Percentiles rank a stretch among this genome's conserved stretches.
phyloP scores from a whole-genome alignment of 2,797 vertebrate species.

The Notoglanidium macrostoma region DNA sequence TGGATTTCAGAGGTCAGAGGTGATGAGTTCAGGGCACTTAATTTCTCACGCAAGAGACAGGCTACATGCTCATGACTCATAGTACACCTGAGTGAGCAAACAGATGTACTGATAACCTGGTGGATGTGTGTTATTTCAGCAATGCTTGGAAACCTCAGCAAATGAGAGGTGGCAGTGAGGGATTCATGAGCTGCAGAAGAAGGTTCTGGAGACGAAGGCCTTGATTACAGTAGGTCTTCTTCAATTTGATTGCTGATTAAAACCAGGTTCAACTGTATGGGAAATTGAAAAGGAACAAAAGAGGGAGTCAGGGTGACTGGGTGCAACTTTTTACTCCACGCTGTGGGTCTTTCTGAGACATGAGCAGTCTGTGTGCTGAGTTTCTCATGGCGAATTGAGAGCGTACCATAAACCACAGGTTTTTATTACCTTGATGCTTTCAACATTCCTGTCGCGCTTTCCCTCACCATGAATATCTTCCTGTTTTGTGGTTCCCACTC shows the following conservation, averaged over 20 bases:
- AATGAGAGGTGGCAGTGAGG: conserved; percentile 43
- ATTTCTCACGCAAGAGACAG: conserved; percentile 26
- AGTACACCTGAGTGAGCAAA: background rate
- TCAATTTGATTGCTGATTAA: conserved; percentile 69
- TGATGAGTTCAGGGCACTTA: conserved; percentile 52
- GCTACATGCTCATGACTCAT: conserved; percentile 52
- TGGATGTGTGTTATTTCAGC: conserved; percentile 27
- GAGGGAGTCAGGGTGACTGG: conserved; percentile 15
- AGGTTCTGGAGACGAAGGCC: conserved; percentile 54
- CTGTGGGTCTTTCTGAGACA: conserved; percentile 6
- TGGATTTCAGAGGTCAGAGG: conserved; percentile 66
- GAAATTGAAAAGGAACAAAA: conserved; percentile 46
- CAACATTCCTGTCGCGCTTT: conserved; percentile 1
- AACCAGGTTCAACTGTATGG: conserved; percentile 68
- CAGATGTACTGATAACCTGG: conserved; percentile 18
- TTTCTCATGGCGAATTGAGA: background rate
- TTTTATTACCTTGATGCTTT: conserved; percentile 54
- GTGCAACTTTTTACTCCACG: background rate
- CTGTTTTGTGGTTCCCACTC: background rate
- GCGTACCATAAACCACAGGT: conserved; percentile 49
- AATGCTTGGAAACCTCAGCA: conserved; percentile 67
- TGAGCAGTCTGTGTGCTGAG: conserved; percentile 14
- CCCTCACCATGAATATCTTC: background rate
- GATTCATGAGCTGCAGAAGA: conserved; percentile 56
- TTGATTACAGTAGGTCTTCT: conserved; percentile 64